phyloP scores from a whole-genome alignment of 2,797 vertebrate genomes.

The Melanogrammus aeglefinus region DNA sequence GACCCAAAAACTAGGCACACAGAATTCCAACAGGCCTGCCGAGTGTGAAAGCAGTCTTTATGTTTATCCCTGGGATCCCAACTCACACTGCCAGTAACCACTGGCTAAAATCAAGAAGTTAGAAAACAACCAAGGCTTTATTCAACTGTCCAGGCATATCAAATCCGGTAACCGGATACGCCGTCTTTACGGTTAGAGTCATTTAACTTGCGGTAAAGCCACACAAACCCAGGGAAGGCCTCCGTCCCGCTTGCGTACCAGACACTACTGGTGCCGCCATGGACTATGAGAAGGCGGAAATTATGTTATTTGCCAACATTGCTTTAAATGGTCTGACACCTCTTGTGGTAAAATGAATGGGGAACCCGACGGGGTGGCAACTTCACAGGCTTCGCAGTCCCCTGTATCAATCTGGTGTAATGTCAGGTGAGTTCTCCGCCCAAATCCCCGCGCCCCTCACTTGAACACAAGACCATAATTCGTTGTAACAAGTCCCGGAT shows the following conservation, averaged over 20 bases:
- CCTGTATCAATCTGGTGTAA: conserved; percentile 20
- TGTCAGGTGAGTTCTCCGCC: conserved; percentile 18
- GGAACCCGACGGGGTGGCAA: neutral
- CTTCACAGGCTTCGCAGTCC: neutral
- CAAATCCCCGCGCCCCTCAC: neutral
- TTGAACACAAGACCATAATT: neutral
- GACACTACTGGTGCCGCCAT: neutral
- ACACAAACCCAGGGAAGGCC: conserved; percentile 10
- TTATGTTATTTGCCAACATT: neutral
- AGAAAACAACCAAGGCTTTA: neutral
- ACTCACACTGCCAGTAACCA: neutral
- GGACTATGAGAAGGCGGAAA: neutral
- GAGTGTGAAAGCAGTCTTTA: neutral
- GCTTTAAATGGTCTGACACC: neutral
- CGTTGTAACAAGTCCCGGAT: neutral
- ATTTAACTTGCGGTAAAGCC: conserved; percentile 5
- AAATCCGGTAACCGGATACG: neutral
- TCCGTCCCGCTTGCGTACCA: conserved; percentile 1
- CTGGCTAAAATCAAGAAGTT: neutral
- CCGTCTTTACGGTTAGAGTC: conserved; percentile 7
- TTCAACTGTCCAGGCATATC: no score
- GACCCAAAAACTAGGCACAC: conserved; percentile 7
- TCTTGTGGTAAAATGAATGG: neutral
- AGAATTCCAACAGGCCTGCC: neutral
- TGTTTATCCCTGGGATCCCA: neutral